A percentile compares a stretch with the other conserved stretches of the same genome.
Evolutionary conservation across 2,113 vertebrate species (phyloP).

Genomic region (Cheilinus undulatus): DNA sequence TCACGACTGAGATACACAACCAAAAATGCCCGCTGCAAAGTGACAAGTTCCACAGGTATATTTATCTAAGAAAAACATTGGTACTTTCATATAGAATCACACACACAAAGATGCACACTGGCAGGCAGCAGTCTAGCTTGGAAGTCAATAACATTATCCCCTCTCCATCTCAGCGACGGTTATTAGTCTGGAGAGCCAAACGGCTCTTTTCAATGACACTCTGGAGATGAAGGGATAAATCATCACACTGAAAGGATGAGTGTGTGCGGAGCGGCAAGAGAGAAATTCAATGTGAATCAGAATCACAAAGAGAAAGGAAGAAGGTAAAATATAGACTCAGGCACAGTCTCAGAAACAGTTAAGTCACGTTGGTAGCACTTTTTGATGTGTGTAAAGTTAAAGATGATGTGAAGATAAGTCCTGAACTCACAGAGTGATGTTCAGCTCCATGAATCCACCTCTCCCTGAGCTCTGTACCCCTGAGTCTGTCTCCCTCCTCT

Average conservation of each 20-base stretch:
- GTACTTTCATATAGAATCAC: neutral
- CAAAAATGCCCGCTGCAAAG: neutral
- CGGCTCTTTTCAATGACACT: constrained; percentile 70
- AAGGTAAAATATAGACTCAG: constrained; percentile 33
- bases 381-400: constrained; percentile 3
- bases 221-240: constrained; percentile 76
- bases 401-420: constrained; percentile 37
- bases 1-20: neutral
- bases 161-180: constrained; percentile 62
- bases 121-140: constrained; percentile 30
- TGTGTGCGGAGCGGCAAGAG: constrained; percentile 21
- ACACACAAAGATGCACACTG: neutral
- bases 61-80: neutral
- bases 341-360: constrained; percentile 5
- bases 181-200: constrained; percentile 74
- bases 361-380: constrained; percentile 42
- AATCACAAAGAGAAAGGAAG: constrained; percentile 25
- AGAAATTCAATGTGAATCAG: constrained; percentile 34
- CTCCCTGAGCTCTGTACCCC: neutral
- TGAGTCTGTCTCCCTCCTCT: neutral
- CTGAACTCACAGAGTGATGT: constrained; percentile 16
- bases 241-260: constrained; percentile 52
- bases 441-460: constrained; percentile 28
- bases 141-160: constrained; percentile 77
- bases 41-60: neutral